Base-by-base conservation (phyloP, 2,888 invertebrate genomes). In the Scaptomyza caliginosa region DNA sequence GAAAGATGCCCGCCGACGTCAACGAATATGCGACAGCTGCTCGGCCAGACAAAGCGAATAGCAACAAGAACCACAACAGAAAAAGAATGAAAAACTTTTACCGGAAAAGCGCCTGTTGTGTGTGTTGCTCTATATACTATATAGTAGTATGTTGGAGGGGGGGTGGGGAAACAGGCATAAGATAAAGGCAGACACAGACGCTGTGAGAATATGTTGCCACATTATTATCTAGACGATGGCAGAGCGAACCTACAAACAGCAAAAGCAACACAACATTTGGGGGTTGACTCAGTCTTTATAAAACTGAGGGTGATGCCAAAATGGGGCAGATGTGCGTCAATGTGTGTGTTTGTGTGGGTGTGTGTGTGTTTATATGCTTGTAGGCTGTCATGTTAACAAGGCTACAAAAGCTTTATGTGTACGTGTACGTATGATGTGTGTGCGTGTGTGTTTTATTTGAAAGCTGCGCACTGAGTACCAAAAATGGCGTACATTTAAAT, bases 311-410 rank as follows among this genome's bases (percentile, higher is more conserved):
- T n/a, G 38, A 66, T 75, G 62, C 66, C 62, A 66, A 78, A 78
- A 68, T 62, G 79, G 75, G 78, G 74, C 52, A 55, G 49, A 55
- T 68, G 50, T 46, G 45, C 34, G n/a, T 46, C 40, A 32, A 48
- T 50, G 28, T 49, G 30, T 54, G n/a, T 52, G 21, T 3, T 5
- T 38, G 38, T 11, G 5, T 11, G 10, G n/a, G 24, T 40, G 13
- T 24, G 42, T 26, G 30, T 46, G 68, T 77, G 86, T 79, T 79
- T 86, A 85, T 85, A 52, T 87, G 85, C 83, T 73, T 88, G 88
- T 85, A 83, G 86, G 86, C 84, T 87, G 85, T 85, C 85, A 85
- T 85, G 85, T 85, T 82, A 87, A 85, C 84, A 85, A 82, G 83
- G 71, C 75, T 65, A 63, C 59, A 71, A 76, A 67, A 70, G 76